Percentiles rank a stretch among this genome's conserved stretches.
Conservation (phyloP, 2,113 vertebrate genomes). For the Tichodroma muraria region DNA sequence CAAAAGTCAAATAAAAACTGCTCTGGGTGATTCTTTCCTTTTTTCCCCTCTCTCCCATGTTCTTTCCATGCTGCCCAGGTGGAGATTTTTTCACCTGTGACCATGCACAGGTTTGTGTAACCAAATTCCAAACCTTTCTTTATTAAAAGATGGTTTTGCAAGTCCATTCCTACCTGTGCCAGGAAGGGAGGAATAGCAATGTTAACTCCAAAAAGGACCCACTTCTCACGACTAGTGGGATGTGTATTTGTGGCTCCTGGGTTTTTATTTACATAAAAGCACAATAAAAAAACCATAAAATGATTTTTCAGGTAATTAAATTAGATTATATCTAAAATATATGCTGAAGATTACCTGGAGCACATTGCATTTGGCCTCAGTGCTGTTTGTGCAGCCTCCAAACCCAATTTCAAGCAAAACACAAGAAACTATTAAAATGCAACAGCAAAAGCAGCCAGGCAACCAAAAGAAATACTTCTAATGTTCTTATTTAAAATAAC, state of each 20-base stretch:
- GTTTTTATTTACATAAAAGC: not conserved
- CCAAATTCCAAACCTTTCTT: not conserved
- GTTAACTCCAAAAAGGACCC: not conserved
- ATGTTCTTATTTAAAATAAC: not conserved
- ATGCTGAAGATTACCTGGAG: not conserved
- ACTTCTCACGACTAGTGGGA: not conserved
- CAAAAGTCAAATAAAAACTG: not conserved
- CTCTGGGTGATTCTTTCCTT: not conserved
- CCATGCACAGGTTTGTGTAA: not conserved
- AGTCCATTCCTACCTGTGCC: not conserved
- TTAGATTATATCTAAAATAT: not conserved
- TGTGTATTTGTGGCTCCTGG: not conserved
- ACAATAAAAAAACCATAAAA: not conserved
- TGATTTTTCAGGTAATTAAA: not conserved
- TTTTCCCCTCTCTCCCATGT: not conserved
- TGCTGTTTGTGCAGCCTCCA: not conserved
- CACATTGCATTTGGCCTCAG: not conserved
- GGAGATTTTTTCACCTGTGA: not conserved
- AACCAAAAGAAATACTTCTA: not conserved
- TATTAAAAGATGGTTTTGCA: not conserved
- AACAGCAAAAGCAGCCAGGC: not conserved
- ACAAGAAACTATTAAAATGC: not conserved
- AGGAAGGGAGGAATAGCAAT: not conserved
- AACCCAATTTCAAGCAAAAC: not conserved
- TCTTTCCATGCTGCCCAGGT: not conserved